Evolutionary conservation across 2,888 invertebrate species (phyloP), one percentile per base, ranked within the genome.

Genomic region (Stenodera caucasica): DNA sequence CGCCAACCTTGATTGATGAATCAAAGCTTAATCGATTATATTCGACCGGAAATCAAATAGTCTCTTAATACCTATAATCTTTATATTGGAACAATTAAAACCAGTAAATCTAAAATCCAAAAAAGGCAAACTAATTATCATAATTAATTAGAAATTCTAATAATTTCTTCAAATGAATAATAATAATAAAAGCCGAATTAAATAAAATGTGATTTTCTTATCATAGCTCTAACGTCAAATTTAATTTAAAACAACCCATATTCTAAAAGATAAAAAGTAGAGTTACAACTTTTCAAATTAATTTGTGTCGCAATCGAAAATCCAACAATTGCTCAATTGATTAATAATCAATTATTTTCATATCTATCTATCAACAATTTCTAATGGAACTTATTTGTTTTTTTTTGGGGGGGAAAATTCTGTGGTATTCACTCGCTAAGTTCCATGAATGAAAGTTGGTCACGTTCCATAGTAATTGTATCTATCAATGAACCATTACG

Each of bases 311-410:
- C 32, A 50, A 58, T 58, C 50, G 21, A 54, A 54, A 54, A 49
- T 26, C 37, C 35, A 49, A 35, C 58, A 58, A 58, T 54, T 54
- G 50, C 58, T 58, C 33, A 58, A 53, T 58, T 54, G 7, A 26
- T 26, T 26, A 26, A 26, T 26, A 26, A 26, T 26, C 26, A 26
- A 26, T 26, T 26, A 26, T 3, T 26, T 7, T 7, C 26, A 26
- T 5, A 26, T 26, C 26, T 26, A 3, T 26, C 26, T 26, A 3
- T 7, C 3, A 26, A 26, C 3, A 26, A 26, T 3, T 5, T 7
- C 26, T 26, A 26, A 26, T n/a, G n/a, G n/a, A n/a, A n/a, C n/a
- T 26, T 26, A 5, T 26, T 3, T 7, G 26, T 26, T 5, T 3
- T 26, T 26, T 26, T 26, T 7, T 26, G 4, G 7, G 7, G 7